Evolutionary conservation across 2,113 vertebrate genomes (phyloP), one percentile per base, ranked within the genome.

Genomic region (Sander vitreus): DNA sequence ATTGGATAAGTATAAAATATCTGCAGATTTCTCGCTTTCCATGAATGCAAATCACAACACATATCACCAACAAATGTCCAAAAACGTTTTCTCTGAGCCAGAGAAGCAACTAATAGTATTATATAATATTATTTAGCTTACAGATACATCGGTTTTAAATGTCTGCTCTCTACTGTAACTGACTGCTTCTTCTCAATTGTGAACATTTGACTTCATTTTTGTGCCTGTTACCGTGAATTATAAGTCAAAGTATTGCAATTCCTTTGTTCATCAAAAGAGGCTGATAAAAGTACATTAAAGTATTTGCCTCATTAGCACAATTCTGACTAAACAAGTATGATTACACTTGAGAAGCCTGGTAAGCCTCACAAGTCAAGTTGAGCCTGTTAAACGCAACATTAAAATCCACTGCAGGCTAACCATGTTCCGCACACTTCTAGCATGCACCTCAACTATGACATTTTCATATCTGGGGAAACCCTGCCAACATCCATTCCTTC

Each of bases 401-500:
- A 15, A 81, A 78, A 36, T 43, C 55, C 68, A 60, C 74, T 30
- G 7, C 62, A 76, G 67, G 30, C 57, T 14, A 50, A 62, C 12
- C n/a, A n/a, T n/a, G n/a, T n/a, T n/a, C n/a, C n/a, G n/a, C n/a
- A n/a, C n/a, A n/a, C n/a, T n/a, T n/a, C n/a, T n/a, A n/a, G 65
- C 78, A 25, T 59, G 23, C 50, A 77, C 57, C 48, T 80, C 25
- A 65, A 27, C 58, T 33, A 23, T 76, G 68, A 58, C 36, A 45
- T 76, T 73, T 80, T 30, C 6, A 66, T 60, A 25, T 69, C 54
- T 43, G 43, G 12, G 16, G 55, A 72, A 81, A 70, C 36, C 27
- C 23, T 81, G 78, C 75, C 53, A 78, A 67, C 73, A 75, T 51
- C 36, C 69, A 88, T 80, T 36, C 43, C 8, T 72, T 64, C 75